phyloP scores from a whole-genome alignment of 2,888 invertebrate species.

The Andrena haemorrhoa region DNA sequence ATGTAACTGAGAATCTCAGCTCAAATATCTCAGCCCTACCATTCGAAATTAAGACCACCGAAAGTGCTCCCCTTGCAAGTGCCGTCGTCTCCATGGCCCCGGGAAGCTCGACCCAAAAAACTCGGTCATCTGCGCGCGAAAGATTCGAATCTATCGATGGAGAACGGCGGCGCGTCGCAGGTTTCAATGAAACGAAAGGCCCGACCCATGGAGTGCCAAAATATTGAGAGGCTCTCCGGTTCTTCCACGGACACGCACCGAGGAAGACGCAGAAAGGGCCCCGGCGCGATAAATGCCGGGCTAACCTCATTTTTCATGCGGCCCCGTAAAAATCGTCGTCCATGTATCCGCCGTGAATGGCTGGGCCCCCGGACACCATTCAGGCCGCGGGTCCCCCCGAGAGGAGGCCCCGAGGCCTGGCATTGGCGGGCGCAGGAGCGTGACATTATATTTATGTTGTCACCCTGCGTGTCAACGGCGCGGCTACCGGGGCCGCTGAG shows the following conservation, averaged over 20 bases:
- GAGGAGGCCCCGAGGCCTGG: conserved; percentile 23
- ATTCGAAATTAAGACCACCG: not conserved
- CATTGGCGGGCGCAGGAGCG: conserved; percentile 83
- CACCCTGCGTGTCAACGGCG: conserved; percentile 80
- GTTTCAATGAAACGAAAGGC: conserved; percentile 25
- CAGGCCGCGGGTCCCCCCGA: conserved; percentile 43
- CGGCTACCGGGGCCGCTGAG: conserved; percentile 67
- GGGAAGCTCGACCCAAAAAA: not conserved
- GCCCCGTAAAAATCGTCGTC: conserved; percentile 75
- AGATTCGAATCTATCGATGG: not conserved
- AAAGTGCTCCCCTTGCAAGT: not conserved
- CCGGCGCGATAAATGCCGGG: conserved; percentile 65
- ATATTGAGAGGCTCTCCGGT: conserved; percentile 77
- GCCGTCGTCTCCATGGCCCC: not conserved
- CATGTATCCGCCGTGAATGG: conserved; percentile 67
- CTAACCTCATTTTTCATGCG: conserved; percentile 83
- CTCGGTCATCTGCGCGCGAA: not conserved
- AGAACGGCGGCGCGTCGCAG: not conserved
- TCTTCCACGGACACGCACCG: conserved; percentile 52
- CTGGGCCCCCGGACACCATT: conserved; percentile 45
- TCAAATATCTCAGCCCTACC: too few species aligned
- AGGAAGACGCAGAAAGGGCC: conserved; percentile 47
- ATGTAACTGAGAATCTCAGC: too few species aligned
- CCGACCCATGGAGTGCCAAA: conserved; percentile 79
- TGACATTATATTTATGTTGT: conserved; percentile 85